Evolutionary conservation across 2,113 vertebrate species (phyloP).

Genomic region (Uria aalge): DNA sequence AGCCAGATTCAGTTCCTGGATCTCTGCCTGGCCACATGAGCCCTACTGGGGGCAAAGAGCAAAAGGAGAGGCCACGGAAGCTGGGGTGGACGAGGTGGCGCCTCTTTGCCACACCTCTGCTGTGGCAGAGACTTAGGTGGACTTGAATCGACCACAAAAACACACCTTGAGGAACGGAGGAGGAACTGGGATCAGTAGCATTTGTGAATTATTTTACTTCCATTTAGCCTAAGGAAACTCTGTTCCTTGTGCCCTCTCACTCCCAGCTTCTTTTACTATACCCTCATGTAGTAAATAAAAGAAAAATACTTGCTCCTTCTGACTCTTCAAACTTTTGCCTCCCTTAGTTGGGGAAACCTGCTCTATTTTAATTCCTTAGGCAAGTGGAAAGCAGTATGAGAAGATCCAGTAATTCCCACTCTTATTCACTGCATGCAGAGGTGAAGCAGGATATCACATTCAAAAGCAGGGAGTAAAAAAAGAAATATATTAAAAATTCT

Average conservation of each 20-base stretch:
- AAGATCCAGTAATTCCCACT: background rate
- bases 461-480: background rate
- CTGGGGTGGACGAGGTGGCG: conserved; percentile 20
- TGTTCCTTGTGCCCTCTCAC: background rate
- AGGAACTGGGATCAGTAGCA: background rate
- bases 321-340: background rate
- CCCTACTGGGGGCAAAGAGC: background rate
- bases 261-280: background rate
- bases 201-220: background rate
- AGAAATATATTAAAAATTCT: background rate
- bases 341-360: background rate
- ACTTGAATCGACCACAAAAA: background rate
- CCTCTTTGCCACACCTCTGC: conserved; percentile 2
- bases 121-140: background rate
- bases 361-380: background rate
- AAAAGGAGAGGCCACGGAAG: conserved; percentile 32
- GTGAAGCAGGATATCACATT: background rate
- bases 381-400: background rate
- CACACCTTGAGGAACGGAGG: background rate
- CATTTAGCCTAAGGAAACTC: background rate
- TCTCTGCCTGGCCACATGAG: background rate
- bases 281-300: background rate
- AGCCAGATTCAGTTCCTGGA: background rate
- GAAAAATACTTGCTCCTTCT: background rate
- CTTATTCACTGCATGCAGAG: background rate